Evolutionary conservation across 2,888 invertebrate species (phyloP).

Genomic region (Tinea trinotella): DNA sequence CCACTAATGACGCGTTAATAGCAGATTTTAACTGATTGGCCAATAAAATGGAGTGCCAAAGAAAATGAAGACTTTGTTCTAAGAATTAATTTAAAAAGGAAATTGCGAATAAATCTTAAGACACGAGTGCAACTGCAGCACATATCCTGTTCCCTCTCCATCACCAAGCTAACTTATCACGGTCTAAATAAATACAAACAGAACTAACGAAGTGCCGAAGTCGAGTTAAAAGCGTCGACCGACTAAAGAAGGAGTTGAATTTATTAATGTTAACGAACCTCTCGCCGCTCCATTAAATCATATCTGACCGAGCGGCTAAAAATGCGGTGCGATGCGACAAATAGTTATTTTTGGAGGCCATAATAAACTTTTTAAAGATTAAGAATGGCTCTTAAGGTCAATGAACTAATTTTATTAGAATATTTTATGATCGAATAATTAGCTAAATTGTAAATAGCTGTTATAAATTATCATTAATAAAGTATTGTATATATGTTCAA

Average conservation of each 20-base stretch:
- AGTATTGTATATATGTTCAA: neutral
- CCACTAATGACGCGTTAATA: neutral
- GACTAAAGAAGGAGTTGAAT: slow-evolving; percentile 42
- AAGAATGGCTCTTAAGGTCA: slow-evolving; percentile 11
- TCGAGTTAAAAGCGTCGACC: slow-evolving; percentile 56
- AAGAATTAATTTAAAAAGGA: slow-evolving; percentile 22
- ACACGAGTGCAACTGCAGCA: neutral
- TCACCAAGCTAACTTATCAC: slow-evolving; percentile 58
- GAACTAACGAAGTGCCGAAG: slow-evolving; percentile 64
- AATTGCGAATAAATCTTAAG: slow-evolving; percentile 29
- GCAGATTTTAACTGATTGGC: neutral
- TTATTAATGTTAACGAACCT: slow-evolving; percentile 64
- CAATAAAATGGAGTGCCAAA: neutral
- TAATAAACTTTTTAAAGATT: slow-evolving; percentile 26
- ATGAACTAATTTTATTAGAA: slow-evolving; percentile 13
- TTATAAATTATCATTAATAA: slow-evolving; percentile 4
- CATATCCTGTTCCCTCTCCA: slow-evolving; percentile 48
- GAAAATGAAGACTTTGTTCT: neutral
- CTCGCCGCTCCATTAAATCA: slow-evolving; percentile 62
- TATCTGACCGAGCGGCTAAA: slow-evolving; percentile 64
- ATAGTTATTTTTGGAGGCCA: slow-evolving; percentile 37
- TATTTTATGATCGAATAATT: slow-evolving; percentile 4
- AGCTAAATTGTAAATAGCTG: neutral
- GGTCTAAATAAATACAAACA: slow-evolving; percentile 64
- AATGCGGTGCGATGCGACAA: slow-evolving; percentile 48